phyloP scores from a whole-genome alignment of 2,888 invertebrate species.

The Latrodectus elegans region DNA sequence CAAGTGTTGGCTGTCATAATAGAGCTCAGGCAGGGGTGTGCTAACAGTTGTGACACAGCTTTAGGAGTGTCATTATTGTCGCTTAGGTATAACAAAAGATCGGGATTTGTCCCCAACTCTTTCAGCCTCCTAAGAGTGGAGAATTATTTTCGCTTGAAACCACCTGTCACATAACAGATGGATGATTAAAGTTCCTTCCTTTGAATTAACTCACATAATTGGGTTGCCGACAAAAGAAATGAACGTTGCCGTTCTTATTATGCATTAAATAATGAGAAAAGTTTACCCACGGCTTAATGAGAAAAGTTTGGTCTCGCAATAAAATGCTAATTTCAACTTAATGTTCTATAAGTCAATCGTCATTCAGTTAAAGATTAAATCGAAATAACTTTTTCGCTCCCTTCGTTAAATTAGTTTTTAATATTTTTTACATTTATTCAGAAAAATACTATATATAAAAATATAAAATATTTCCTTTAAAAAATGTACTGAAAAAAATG shows the following conservation, averaged over 20 bases:
- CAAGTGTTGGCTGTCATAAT: slow-evolving; percentile 66
- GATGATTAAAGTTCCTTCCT: slow-evolving; percentile 37
- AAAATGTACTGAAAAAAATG: no score
- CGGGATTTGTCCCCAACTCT: slow-evolving; percentile 37
- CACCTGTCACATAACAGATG: slow-evolving; percentile 57
- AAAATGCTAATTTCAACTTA: background rate
- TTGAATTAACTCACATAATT: slow-evolving; percentile 11
- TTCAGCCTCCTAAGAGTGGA: slow-evolving; percentile 2
- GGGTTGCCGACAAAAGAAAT: background rate
- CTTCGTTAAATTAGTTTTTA: no score
- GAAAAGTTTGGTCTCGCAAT: background rate
- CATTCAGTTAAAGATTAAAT: no score
- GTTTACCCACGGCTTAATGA: background rate
- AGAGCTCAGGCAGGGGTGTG: slow-evolving; percentile 41
- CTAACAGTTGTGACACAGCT: slow-evolving; percentile 55
- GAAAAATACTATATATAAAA: no score
- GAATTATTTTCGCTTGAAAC: slow-evolving; percentile 59
- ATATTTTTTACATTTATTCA: no score
- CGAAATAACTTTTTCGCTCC: no score
- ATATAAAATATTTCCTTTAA: no score
- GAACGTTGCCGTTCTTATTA: background rate
- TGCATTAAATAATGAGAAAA: background rate
- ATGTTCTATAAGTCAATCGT: no score
- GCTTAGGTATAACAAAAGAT: slow-evolving; percentile 56
- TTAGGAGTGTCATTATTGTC: slow-evolving; percentile 62